Evolutionary conservation across 2,888 invertebrate genomes (phyloP).

Genomic region (Drosophila robusta): DNA sequence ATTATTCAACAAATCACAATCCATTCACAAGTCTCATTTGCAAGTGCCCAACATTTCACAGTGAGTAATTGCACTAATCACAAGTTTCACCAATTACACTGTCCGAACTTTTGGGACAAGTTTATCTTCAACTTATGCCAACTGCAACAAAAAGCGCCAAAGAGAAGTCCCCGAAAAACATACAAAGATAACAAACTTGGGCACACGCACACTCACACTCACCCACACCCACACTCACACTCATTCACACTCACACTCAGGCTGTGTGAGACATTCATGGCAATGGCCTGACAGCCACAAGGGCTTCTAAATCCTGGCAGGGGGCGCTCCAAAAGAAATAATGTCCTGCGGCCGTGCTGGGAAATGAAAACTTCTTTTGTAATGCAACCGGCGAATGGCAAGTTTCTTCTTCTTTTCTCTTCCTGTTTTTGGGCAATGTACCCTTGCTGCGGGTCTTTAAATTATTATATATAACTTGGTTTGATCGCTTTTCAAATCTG

Average conservation of each 20-base stretch:
- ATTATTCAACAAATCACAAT: conserved; percentile 12
- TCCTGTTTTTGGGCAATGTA: not conserved
- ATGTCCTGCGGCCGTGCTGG: conserved; percentile 72
- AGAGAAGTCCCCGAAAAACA: conserved; percentile 19
- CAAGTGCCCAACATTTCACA: conserved; percentile 21
- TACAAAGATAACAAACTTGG: conserved; percentile 32
- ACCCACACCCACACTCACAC: conserved; percentile 8
- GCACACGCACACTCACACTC: conserved; percentile 7
- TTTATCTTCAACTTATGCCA: conserved; percentile 55
- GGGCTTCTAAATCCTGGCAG: conserved; percentile 52
- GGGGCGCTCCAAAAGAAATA: conserved; percentile 56
- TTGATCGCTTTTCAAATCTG: too few species aligned
- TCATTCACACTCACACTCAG: not conserved
- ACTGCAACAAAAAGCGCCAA: conserved; percentile 55
- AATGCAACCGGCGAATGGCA: conserved; percentile 56
- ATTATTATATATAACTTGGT: not conserved
- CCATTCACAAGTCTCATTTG: conserved; percentile 11
- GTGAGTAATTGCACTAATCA: conserved; percentile 59
- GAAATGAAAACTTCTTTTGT: conserved; percentile 80
- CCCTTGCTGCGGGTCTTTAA: conserved; percentile 3
- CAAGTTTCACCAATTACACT: conserved; percentile 26
- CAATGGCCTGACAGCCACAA: conserved; percentile 63
- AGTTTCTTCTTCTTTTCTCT: conserved; percentile 28
- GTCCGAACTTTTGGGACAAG: conserved; percentile 55
- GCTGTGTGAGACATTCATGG: conserved; percentile 50